Base-by-base conservation (phyloP, 2,888 invertebrate species). In the Brachyptera risi region DNA sequence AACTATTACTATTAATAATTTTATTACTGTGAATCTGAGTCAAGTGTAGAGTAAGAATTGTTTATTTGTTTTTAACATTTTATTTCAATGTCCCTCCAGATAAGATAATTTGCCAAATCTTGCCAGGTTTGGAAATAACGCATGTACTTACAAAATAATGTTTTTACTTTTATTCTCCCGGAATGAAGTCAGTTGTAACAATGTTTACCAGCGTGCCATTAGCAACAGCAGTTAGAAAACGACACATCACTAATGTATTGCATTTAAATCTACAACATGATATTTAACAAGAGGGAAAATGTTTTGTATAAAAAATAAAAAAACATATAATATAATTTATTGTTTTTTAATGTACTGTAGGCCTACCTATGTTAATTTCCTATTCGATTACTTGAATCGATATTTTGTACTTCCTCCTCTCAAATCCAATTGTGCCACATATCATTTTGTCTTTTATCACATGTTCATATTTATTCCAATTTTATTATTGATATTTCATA, bases 91-190 rank as follows among this genome's bases (percentile, higher is more conserved):
- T n/a, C n/a, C n/a, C n/a, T n/a, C n/a, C n/a, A n/a, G n/a, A n/a
- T n/a, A n/a, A 31, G 7, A 31, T 31, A n/a, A 47, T 23, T 37
- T 19, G 54, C 54, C 54, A 54, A 54, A 58, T 58, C 62, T 59
- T 62, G 59, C 62, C 62, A 44, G 58, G 49, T 62, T 44, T 59
- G 51, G 51, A 24, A 24, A 59, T 38, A 37, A 50, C 21, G n/a
- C n/a, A 31, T 47, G n/a, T 47, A 24, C 31, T 7, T 19, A 40
- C 17, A 58, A 23, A 19, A 26, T 38, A 19, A 38, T 24, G 23
- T 47, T 31, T 26, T 58, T 44, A 27, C 21, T 26, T n/a, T 31
- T 27, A 35, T 56, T 31, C 7, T 31, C 11, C 11, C 11, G 31
- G 11, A 31, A 31, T 31, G 7, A 11, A 31, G 31, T 7, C 5